Conservation (phyloP, 2,797 vertebrate species). For the Oryzias sinensis region DNA sequence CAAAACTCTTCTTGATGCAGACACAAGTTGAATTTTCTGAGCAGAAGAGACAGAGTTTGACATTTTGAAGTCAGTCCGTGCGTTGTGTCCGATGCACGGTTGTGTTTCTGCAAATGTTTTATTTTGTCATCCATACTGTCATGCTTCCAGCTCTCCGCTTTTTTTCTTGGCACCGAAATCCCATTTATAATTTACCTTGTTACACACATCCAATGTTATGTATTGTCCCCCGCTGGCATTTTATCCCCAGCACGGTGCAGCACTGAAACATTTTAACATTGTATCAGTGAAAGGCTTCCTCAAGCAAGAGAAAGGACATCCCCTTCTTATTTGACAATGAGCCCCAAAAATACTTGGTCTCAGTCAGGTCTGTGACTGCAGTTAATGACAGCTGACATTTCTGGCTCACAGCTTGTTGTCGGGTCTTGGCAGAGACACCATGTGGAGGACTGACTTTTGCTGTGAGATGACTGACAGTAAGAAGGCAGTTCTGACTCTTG, state of each 20-base stretch:
- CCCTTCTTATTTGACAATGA: constrained; percentile 15
- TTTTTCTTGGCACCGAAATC: constrained; percentile 9
- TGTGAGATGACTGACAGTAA: constrained; percentile 65
- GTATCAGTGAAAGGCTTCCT: constrained; percentile 9
- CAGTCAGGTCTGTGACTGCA: constrained; percentile 43
- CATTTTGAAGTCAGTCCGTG: constrained; percentile 18
- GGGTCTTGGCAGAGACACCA: constrained; percentile 60
- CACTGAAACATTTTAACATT: constrained; percentile 6
- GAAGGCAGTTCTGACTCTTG: constrained; percentile 27
- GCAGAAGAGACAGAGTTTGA: constrained; percentile 17
- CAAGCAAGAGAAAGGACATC: constrained; percentile 9
- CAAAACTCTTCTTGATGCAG: constrained; percentile 1
- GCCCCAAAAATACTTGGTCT: constrained; percentile 31
- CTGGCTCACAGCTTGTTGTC: constrained; percentile 67
- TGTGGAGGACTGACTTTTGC: constrained; percentile 53
- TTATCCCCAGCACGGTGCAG: background rate
- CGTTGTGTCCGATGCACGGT: constrained; percentile 32
- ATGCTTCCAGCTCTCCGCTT: constrained; percentile 6
- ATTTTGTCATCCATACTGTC: constrained; percentile 16
- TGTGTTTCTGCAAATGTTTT: constrained; percentile 19
- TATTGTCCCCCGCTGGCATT: background rate
- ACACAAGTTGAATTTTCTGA: constrained; percentile 16
- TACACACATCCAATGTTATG: background rate
- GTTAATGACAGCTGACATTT: constrained; percentile 80
- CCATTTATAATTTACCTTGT: constrained; percentile 6